Evolutionary conservation across 1,140 invertebrate species (phyloP).

Genomic region (Hycleus cichorii): DNA sequence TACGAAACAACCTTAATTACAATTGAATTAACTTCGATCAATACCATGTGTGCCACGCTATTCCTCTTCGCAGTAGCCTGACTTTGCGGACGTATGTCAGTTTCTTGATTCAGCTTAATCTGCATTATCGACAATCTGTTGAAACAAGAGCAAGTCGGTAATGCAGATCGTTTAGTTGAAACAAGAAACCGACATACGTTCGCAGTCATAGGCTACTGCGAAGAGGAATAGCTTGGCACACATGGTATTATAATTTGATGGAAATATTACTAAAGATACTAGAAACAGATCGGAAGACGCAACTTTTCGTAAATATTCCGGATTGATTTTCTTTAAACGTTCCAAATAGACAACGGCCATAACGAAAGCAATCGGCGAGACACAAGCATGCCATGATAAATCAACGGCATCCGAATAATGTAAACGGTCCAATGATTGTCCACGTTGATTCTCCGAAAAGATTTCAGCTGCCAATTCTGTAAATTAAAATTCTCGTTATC

Average conservation of each 20-base stretch:
- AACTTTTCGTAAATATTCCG: conserved; percentile 71
- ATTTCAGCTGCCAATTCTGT: conserved; percentile 75
- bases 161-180: no score
- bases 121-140: no score
- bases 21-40: conserved; percentile 14
- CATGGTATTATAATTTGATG: background rate
- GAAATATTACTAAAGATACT: conserved; percentile 72
- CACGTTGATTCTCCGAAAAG: conserved; percentile 63
- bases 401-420: conserved; percentile 71
- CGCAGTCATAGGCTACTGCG: no score
- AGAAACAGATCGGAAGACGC: conserved; percentile 86
- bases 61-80: no score
- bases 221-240: no score
- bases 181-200: no score
- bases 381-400: conserved; percentile 69
- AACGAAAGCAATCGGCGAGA: conserved; percentile 77
- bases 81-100: no score
- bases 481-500: conserved; percentile 31
- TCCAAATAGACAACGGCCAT: conserved; percentile 83
- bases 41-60: background rate
- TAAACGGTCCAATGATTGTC: conserved; percentile 67
- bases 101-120: no score
- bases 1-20: conserved; percentile 80
- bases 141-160: no score
- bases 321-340: conserved; percentile 69